Conservation (phyloP, 92 coral and sea anemone genomes). For the Palythoa grandis region DNA sequence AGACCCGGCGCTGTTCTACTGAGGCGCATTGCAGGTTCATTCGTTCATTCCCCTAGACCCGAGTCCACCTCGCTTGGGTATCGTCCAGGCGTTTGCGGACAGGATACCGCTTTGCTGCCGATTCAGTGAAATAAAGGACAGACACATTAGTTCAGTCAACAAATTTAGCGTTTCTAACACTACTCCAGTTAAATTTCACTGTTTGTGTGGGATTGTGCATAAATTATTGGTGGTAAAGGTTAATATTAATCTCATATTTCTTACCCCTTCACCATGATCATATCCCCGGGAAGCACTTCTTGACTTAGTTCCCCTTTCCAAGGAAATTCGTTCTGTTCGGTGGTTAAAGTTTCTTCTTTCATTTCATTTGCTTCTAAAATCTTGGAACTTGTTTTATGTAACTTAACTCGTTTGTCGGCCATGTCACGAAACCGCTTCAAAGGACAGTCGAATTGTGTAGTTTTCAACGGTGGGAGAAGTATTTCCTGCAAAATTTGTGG, state of each 20-base stretch:
- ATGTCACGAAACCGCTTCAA: slow-evolving; percentile 39
- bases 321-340: neutral
- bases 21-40: no score
- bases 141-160: neutral
- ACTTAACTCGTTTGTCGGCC: slow-evolving; percentile 28
- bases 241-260: no score
- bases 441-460: slow-evolving; percentile 32
- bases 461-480: slow-evolving; percentile 18
- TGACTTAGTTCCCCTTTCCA: neutral
- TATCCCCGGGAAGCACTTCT: neutral
- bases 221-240: no score
- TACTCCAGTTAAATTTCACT: no score
- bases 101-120: neutral
- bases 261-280: neutral
- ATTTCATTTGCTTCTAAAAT: neutral
- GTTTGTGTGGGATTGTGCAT: no score
- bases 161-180: no score
- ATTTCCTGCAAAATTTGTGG: slow-evolving; percentile 7
- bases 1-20: neutral
- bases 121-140: neutral
- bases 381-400: neutral
- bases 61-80: neutral
- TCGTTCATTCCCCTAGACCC: slow-evolving; percentile 6
- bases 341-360: neutral
- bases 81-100: neutral